Evolutionary conservation across 2,797 vertebrate species (phyloP).

Genomic region (Zenarchopterus dispar): DNA sequence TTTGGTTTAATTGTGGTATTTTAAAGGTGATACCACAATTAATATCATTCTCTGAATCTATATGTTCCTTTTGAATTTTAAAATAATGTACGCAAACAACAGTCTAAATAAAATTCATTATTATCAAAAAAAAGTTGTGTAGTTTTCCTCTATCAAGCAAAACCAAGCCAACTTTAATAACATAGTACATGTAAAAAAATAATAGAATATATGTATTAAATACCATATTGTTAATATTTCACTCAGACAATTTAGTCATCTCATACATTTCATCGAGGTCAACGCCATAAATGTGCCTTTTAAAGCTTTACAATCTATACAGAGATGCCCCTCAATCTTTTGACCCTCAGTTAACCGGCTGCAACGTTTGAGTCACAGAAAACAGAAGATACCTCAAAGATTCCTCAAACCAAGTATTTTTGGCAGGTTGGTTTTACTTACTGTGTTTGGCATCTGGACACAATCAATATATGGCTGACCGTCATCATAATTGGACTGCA

Average conservation of each 20-base stretch:
- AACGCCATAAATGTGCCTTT: background rate
- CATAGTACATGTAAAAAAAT: background rate
- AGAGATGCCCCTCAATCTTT: background rate
- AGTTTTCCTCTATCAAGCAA: background rate
- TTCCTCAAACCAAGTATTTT: background rate
- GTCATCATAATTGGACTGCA: constrained; percentile 90
- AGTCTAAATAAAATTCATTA: no score
- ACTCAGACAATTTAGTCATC: no score
- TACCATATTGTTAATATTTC: no score
- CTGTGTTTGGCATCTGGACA: constrained; percentile 94
- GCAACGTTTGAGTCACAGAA: constrained; percentile 9
- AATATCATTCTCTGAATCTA: no score
- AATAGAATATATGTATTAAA: no score
- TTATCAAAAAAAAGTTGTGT: no score
- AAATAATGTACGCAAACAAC: no score
- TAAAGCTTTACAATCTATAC: background rate
- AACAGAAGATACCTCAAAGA: background rate
- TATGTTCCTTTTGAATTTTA: no score
- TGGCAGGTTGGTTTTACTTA: constrained; percentile 70
- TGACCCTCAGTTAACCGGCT: constrained; percentile 6
- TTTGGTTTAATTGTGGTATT: no score
- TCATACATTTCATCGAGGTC: no score
- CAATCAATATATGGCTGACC: constrained; percentile 90
- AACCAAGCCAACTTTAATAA: background rate
- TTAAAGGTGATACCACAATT: no score